Conservation (phyloP, 2,113 vertebrate species). For the Callithrix jacchus region DNA sequence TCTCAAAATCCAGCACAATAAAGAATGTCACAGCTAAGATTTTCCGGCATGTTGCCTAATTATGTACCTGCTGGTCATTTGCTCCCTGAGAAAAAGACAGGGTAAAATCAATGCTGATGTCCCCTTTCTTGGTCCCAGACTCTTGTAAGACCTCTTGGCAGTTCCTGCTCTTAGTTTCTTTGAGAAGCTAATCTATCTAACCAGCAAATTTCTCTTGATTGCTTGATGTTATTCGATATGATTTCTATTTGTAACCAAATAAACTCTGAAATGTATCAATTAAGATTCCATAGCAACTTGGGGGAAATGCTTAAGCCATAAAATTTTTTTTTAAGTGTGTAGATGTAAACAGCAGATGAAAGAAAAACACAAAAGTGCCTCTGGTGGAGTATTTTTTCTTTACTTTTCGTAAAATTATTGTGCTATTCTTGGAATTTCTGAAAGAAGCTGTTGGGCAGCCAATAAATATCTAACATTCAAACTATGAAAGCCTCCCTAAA, state of each 20-base stretch:
- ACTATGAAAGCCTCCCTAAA: background rate
- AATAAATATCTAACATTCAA: conserved; percentile 35
- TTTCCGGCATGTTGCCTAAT: background rate
- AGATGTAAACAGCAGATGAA: background rate
- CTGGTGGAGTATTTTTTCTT: background rate
- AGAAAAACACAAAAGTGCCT: background rate
- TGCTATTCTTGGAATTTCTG: background rate
- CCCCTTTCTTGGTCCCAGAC: background rate
- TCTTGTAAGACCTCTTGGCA: background rate
- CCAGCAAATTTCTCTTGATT: background rate
- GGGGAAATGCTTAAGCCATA: background rate
- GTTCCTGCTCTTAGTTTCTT: background rate
- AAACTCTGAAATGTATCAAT: background rate
- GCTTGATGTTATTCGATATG: background rate
- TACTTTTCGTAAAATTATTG: background rate
- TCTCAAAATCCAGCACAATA: background rate
- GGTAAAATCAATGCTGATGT: background rate
- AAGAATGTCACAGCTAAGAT: background rate
- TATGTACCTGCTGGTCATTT: too few species aligned
- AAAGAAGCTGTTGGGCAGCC: background rate
- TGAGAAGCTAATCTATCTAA: background rate
- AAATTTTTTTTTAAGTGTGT: background rate
- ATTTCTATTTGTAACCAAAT: background rate
- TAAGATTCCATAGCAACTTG: background rate
- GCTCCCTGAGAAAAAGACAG: background rate